Evolutionary conservation across 2,888 invertebrate species (phyloP), one percentile per base, ranked within the genome.

Genomic region (Scaptomyza polygonia): DNA sequence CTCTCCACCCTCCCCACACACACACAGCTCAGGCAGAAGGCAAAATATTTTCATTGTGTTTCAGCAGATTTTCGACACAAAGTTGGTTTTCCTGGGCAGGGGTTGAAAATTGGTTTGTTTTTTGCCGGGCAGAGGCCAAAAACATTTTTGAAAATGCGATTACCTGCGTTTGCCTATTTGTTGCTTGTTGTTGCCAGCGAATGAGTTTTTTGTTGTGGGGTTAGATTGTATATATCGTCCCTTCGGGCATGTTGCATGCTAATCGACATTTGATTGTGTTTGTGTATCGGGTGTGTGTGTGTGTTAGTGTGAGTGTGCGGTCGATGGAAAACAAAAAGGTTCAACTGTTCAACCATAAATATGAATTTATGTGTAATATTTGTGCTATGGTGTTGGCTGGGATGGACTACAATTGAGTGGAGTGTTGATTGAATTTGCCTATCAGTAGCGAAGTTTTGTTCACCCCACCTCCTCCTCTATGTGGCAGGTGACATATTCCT

Each of bases 331-430:
- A 83, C 80, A 89, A 83, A 87, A 88, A 79, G 90, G 90, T 89
- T 90, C 90, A 90, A 88, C 86, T 88, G 88, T 77, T 75, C 76
- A 62, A 75, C 83, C 81, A 90, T 90, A 89, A 91, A 91, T 90
- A 88, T 88, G 89, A 88, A 89, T 91, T 91, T 90, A 77, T 91
- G 85, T 87, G 88, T 77, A 75, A 76, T 68, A 68, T 62, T 30
- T 52, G 21, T 42, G 48, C 44, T 86, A 39, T 21, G 2, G 64
- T 14, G 11, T n/a, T 18, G 27, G 49, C 36, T 21, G 29, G 9
- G 36, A 14, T 36, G 36, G 7, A 21, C 16, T 14, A 30, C 7
- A 16, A 11, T n/a, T 11, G 43, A 34, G 54, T 32, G 25, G 59
- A 45, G 67, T 53, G 71, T 63, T 79, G 88, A 82, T 82, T 82